Evolutionary conservation across 2,888 invertebrate species (phyloP), one percentile per base, ranked within the genome.

Genomic region (Eupithecia vulgata): DNA sequence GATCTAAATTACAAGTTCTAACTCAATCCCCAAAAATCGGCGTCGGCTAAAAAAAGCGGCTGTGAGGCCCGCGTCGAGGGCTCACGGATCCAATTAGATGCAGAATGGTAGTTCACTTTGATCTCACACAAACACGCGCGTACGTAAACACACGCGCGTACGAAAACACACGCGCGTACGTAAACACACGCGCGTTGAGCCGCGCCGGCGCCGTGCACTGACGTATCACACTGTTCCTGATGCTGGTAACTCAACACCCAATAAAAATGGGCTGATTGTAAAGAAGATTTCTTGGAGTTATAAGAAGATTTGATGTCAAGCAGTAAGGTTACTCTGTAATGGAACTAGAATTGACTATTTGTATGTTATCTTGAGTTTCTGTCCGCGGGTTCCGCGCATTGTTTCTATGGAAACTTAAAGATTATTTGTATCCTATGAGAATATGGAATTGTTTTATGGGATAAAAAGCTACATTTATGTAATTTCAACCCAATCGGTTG

Each of bases 21-120:
- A 52, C 52, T 21, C 34, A 62, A 61, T 68, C 42, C 34, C 30
- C 62, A 30, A 72, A 71, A 75, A 62, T n/a, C 52, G 37, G 68
- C 66, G 59, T 48, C 34, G 62, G 35, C 71, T 72, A 70, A 72
- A 71, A 72, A 67, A 72, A 72, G 34, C 52, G 71, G 67, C 61
- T 67, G 74, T 52, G 21, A 65, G 59, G 57, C 25, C 71, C 40
- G 25, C 17, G 65, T 13, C 62, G 68, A 62, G 69, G 72, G 72
- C 57, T 69, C 64, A 67, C 74, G 74, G 72, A 70, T 75, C 74
- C 74, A 75, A 75, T 75, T 75, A 75, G 69, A 72, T 67, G 52
- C 62, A 61, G 74, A 75, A 72, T 66, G 70, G 74, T 67, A 72
- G 66, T 66, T 71, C 72, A 64, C 74, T 75, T 75, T 75, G 74